Evolutionary conservation across 2,113 vertebrate genomes (phyloP).

Genomic region (Shinisaurus crocodilurus): DNA sequence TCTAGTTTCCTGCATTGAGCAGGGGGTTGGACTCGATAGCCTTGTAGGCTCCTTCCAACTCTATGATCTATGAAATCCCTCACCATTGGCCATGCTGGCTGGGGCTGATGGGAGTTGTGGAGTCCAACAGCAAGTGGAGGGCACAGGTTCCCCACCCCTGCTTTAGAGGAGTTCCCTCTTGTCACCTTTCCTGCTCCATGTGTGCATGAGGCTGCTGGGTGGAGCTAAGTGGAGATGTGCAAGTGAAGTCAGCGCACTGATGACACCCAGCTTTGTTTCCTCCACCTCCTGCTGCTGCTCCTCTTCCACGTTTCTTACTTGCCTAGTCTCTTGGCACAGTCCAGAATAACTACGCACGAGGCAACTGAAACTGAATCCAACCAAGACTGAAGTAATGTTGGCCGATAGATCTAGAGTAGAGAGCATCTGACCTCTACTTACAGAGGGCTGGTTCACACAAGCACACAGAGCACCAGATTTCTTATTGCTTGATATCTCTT

Average conservation of each 20-base stretch:
- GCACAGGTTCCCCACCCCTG: neutral
- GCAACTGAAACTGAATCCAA: neutral
- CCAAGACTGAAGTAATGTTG: neutral
- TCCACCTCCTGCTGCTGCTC: no score
- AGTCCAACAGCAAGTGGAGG: neutral
- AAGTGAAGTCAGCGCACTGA: no score
- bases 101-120: neutral
- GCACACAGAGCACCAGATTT: neutral
- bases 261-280: neutral
- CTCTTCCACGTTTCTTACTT: neutral
- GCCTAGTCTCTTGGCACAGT: neutral
- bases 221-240: neutral
- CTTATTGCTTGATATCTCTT: neutral
- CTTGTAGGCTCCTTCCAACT: no score
- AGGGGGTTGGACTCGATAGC: no score
- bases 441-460: neutral
- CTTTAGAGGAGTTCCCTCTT: neutral
- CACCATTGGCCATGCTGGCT: no score
- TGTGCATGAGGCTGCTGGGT: neutral
- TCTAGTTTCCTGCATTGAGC: no score
- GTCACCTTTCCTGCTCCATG: neutral
- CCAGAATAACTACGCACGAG: neutral
- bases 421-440: neutral
- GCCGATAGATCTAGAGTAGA: neutral
- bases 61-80: no score